Conservation (phyloP, 1,140 invertebrate species). For the Pseudomyrmex dendroicus region DNA sequence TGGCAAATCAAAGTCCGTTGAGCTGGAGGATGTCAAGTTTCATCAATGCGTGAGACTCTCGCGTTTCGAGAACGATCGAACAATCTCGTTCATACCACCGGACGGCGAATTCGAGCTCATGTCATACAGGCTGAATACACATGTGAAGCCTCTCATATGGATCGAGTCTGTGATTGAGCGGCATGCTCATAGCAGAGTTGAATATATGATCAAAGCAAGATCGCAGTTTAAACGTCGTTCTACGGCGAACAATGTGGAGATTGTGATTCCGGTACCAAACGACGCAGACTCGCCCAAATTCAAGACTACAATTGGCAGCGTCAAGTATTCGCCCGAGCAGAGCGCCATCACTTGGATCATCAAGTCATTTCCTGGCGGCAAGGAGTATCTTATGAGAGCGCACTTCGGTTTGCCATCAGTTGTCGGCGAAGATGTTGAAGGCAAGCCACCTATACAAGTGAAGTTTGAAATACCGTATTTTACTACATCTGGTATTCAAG, state of each 20-base stretch:
- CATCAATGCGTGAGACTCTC: constrained; percentile 99
- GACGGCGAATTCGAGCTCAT: constrained; percentile 99
- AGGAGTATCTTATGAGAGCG: constrained; percentile 99
- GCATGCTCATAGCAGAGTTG: constrained; percentile 98
- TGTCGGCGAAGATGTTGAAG: constrained; percentile 97
- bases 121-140: constrained; percentile 99
- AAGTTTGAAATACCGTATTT: constrained; percentile 99
- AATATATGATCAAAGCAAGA: constrained; percentile 99
- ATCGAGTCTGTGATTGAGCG: constrained; percentile 99
- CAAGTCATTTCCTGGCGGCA: constrained; percentile 99
- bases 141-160: constrained; percentile 99
- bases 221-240: constrained; percentile 99
- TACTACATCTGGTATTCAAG: constrained; percentile 99
- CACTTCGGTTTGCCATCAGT: constrained; percentile 99
- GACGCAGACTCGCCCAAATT: constrained; percentile 99
- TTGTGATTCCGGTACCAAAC: constrained; percentile 98
- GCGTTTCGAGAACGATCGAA: constrained; percentile 99
- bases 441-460: constrained; percentile 99
- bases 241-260: constrained; percentile 99
- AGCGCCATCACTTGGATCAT: constrained; percentile 99
- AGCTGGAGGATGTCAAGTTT: constrained; percentile 99
- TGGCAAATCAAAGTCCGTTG: constrained; percentile 99
- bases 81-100: constrained; percentile 99
- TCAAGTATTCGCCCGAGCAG: constrained; percentile 98
- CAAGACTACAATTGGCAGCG: constrained; percentile 98